Evolutionary conservation across 2,797 vertebrate species (phyloP).

Genomic region (Apogon talboti): DNA sequence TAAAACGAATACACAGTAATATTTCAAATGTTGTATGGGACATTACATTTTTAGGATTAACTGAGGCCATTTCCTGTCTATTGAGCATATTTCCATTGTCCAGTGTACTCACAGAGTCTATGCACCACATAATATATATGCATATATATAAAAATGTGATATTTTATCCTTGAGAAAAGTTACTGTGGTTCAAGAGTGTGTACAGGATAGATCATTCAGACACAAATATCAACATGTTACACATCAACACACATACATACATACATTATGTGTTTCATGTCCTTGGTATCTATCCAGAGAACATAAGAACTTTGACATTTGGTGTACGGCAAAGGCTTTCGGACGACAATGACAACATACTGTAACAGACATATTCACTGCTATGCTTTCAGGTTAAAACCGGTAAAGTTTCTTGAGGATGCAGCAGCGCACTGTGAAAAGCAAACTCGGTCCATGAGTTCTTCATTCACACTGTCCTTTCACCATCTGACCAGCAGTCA

Average conservation of each 20-base stretch:
- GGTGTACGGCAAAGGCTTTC: slow-evolving; percentile 44
- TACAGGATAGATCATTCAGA: slow-evolving; percentile 57
- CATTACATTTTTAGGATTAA: slow-evolving; percentile 22
- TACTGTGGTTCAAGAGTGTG: slow-evolving; percentile 47
- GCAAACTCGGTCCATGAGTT: slow-evolving; percentile 58
- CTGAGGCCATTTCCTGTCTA: slow-evolving; percentile 33
- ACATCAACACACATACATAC: slow-evolving; percentile 44
- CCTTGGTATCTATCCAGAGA: slow-evolving; percentile 38
- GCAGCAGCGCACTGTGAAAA: slow-evolving; percentile 62
- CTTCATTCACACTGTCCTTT: slow-evolving; percentile 64
- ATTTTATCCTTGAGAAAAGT: slow-evolving; percentile 51
- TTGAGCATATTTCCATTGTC: slow-evolving; percentile 64
- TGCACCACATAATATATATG: slow-evolving; percentile 66
- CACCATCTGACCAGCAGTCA: slow-evolving; percentile 53
- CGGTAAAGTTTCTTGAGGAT: slow-evolving; percentile 49
- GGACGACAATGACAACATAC: slow-evolving; percentile 46
- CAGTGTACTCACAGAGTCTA: slow-evolving; percentile 81
- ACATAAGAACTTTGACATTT: slow-evolving; percentile 45
- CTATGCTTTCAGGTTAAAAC: slow-evolving; percentile 54
- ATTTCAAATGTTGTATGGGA: slow-evolving; percentile 29
- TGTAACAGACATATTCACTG: slow-evolving; percentile 43
- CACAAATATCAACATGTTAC: slow-evolving; percentile 48
- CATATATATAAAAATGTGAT: slow-evolving; percentile 42
- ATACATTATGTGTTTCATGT: slow-evolving; percentile 31
- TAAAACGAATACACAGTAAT: slow-evolving; percentile 33